Evolutionary conservation across 2,888 invertebrate genomes (phyloP).

Genomic region (Cataglyphis albicans): DNA sequence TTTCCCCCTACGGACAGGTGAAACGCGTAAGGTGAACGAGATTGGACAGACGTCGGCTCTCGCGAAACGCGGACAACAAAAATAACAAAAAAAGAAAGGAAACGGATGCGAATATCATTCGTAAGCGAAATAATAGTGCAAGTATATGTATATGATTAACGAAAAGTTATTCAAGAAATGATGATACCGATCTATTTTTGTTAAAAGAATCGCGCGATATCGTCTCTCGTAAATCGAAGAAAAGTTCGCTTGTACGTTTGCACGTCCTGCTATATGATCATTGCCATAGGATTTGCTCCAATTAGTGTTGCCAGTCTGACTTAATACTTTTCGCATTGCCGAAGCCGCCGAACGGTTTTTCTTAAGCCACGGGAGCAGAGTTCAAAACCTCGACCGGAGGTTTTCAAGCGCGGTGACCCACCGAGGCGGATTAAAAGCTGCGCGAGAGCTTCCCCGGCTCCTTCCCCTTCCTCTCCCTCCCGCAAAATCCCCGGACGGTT

Average conservation of each 20-base stretch:
- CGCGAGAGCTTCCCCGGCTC: slow-evolving; percentile 66
- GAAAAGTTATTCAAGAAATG: slow-evolving; percentile 20
- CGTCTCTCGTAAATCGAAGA: not conserved
- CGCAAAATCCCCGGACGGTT: slow-evolving; percentile 29
- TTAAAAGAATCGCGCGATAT: not conserved
- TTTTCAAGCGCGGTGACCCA: slow-evolving; percentile 75
- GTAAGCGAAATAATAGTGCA: not conserved
- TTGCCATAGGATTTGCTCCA: slow-evolving; percentile 65
- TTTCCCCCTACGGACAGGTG: slow-evolving; percentile 69
- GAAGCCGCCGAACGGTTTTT: slow-evolving; percentile 66
- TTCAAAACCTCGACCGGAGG: slow-evolving; percentile 72
- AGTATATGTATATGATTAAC: not conserved
- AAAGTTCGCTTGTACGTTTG: slow-evolving; percentile 31
- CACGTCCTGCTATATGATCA: slow-evolving; percentile 21
- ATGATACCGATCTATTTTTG: not conserved
- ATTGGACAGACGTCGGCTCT: slow-evolving; percentile 71
- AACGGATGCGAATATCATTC: not conserved
- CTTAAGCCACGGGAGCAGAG: slow-evolving; percentile 68
- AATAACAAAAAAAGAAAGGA: slow-evolving; percentile 6
- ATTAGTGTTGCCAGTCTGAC: slow-evolving; percentile 66
- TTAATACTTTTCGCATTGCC: slow-evolving; percentile 67
- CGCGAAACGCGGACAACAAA: slow-evolving; percentile 61
- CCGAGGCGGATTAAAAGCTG: slow-evolving; percentile 74
- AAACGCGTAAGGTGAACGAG: slow-evolving; percentile 70
- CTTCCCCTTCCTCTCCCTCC: slow-evolving; percentile 14